Conservation (phyloP, 2,888 invertebrate species). For the Pandemis heparana region DNA sequence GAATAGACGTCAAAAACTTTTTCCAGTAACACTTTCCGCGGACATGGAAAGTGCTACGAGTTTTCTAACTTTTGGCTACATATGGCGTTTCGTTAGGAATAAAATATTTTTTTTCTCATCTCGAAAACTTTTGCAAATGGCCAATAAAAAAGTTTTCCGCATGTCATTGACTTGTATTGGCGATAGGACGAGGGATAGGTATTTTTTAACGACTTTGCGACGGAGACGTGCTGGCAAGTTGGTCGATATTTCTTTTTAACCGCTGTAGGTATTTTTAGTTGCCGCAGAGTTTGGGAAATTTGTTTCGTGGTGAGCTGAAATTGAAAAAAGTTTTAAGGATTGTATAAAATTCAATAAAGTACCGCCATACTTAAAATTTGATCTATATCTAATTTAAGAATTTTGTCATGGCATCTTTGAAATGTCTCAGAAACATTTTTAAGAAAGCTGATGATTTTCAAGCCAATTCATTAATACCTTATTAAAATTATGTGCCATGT, state of each 20-base stretch:
- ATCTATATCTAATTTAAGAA: neutral
- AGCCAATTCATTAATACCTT: too few relatives aligned
- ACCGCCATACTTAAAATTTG: neutral
- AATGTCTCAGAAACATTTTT: too few relatives aligned
- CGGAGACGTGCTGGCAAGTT: constrained; percentile 30
- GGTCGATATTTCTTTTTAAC: constrained; percentile 39
- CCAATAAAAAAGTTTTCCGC: constrained; percentile 42
- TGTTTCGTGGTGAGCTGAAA: constrained; percentile 20
- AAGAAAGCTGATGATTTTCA: too few relatives aligned
- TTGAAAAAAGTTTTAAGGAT: constrained; percentile 36
- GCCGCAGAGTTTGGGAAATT: constrained; percentile 13
- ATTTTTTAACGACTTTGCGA: constrained; percentile 42
- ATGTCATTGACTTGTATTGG: constrained; percentile 44
- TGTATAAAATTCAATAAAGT: constrained; percentile 9
- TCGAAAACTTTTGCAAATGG: constrained; percentile 36
- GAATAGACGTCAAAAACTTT: constrained; percentile 41
- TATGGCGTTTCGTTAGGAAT: constrained; percentile 41
- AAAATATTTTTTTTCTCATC: constrained; percentile 42
- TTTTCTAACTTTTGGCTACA: constrained; percentile 39
- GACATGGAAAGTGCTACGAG: constrained; percentile 39
- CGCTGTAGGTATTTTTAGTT: constrained; percentile 31
- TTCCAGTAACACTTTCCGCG: constrained; percentile 39
- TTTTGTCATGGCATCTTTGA: too few relatives aligned
- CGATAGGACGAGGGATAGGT: constrained; percentile 30
- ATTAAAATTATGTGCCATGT: too few relatives aligned